Percentiles rank a stretch among this genome's conserved stretches.
phyloP scores from a whole-genome alignment of 1,140 invertebrate genomes.

The Camponotus floridanus region DNA sequence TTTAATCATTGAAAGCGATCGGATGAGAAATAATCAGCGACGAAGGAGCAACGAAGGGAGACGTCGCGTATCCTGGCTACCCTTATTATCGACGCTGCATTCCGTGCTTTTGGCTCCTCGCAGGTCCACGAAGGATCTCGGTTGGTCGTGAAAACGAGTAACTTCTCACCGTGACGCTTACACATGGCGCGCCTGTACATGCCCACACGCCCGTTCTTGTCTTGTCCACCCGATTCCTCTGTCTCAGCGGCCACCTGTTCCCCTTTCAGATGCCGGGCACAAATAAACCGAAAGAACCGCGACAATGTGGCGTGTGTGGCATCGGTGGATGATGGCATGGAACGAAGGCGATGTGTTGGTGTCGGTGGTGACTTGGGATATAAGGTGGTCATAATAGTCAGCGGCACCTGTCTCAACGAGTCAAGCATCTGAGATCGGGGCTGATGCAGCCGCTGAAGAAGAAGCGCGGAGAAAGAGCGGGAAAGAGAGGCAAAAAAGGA shows the following conservation, averaged over 20 bases:
- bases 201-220: conserved; percentile 52
- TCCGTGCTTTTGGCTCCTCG: conserved; percentile 5
- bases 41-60: neutral
- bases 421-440: conserved; percentile 72
- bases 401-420: conserved; percentile 75
- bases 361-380: conserved; percentile 69
- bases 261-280: conserved; percentile 62
- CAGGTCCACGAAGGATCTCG: neutral
- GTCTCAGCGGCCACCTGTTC: conserved; percentile 78
- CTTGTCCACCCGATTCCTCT: conserved; percentile 64
- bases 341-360: conserved; percentile 53
- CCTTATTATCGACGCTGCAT: neutral
- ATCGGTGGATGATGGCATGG: conserved; percentile 38
- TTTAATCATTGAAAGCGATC: neutral
- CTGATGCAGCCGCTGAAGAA: conserved; percentile 73
- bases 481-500: neutral
- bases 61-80: neutral
- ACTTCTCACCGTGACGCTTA: conserved; percentile 69
- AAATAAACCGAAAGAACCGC: conserved; percentile 76
- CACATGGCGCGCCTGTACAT: conserved; percentile 61
- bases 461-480: conserved; percentile 44
- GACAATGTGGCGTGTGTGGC: conserved; percentile 74
- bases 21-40: neutral
- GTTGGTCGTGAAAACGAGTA: conserved; percentile 51
- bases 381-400: conserved; percentile 77